These are phyloP conservation scores for Calephelis virginiensis DNA, from an alignment of 1,140 invertebrate species.

Conservation along the genomic window DNA sequence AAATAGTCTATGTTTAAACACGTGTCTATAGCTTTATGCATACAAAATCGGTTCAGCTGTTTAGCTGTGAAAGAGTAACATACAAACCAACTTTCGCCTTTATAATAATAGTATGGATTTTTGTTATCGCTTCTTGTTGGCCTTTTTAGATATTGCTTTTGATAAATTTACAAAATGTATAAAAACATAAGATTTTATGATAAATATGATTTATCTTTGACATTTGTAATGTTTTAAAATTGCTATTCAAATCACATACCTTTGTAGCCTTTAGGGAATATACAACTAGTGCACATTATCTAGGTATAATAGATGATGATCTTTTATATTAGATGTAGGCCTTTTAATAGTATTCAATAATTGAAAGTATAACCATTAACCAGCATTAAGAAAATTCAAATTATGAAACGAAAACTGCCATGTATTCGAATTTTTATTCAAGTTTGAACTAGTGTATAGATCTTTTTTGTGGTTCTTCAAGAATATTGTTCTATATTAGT, in stretches of 20 bases:
- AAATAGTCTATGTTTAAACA: no score
- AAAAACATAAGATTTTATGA: no score
- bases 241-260: constrained; percentile 6
- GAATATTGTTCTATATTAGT: background rate
- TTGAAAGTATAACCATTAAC: constrained; percentile 8
- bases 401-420: constrained; percentile 56
- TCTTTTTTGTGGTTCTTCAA: background rate
- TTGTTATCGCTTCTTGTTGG: no score
- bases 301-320: background rate
- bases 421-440: constrained; percentile 62
- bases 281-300: constrained; percentile 9
- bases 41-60: no score
- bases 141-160: no score
- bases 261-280: constrained; percentile 13
- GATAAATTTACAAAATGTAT: no score
- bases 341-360: constrained; percentile 2
- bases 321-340: background rate
- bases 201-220: no score
- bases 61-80: no score
- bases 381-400: constrained; percentile 5
- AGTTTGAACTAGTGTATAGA: constrained; percentile 38
- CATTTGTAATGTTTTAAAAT: background rate
- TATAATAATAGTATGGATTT: no score
- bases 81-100: no score
- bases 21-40: no score